Evolutionary conservation across 2,888 invertebrate genomes (phyloP).

Genomic region (Allolobophora icterica): DNA sequence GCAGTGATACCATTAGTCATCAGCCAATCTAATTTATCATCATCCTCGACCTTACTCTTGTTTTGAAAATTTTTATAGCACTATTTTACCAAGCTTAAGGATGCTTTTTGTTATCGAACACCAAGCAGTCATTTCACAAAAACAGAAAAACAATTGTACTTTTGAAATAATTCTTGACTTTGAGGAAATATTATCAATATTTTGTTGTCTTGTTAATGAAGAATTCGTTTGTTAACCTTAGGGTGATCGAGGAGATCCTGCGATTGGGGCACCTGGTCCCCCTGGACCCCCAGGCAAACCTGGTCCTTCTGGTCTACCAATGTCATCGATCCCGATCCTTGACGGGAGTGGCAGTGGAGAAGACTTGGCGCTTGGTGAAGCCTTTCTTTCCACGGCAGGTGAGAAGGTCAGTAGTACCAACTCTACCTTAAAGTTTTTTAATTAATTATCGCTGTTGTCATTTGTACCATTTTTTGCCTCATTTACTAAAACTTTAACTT

Average conservation of each 20-base stretch:
- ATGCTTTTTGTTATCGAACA: not conserved
- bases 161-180: not conserved
- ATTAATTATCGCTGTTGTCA: too few species aligned
- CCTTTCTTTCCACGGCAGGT: not conserved
- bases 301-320: not conserved
- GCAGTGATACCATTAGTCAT: too few species aligned
- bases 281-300: not conserved
- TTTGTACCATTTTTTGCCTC: too few species aligned
- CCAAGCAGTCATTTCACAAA: not conserved
- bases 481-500: too few species aligned
- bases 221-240: not conserved
- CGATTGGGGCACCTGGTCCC: not conserved
- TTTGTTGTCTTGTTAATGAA: not conserved
- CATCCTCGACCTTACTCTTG: not conserved
- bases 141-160: not conserved
- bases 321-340: not conserved
- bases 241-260: not conserved
- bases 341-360: constrained; percentile 26
- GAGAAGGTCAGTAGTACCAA: constrained; percentile 18
- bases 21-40: not conserved
- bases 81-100: not conserved
- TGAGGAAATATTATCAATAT: not conserved
- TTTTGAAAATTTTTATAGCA: not conserved
- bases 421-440: not conserved
- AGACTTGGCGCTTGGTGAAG: not conserved